Evolutionary conservation across 2,113 vertebrate genomes (phyloP).

Genomic region (Leptocoma aspasia): DNA sequence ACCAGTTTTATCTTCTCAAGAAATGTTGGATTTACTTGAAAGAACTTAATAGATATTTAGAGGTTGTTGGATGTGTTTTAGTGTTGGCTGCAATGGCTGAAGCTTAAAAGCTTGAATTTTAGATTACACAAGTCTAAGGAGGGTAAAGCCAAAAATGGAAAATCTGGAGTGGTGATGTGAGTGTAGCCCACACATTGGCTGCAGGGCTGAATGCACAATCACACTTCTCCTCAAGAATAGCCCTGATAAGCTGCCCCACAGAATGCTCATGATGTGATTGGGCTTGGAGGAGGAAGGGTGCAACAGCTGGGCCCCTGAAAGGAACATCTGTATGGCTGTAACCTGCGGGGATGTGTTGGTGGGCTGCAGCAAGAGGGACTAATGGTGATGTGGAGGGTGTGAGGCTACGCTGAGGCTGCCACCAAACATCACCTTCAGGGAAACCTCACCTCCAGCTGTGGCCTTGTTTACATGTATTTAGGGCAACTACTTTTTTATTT

Average conservation of each 20-base stretch:
- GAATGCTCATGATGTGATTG: not conserved
- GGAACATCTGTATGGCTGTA: not conserved
- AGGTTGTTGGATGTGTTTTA: constrained; percentile 15
- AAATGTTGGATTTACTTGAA: constrained; percentile 56
- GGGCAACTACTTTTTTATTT: not conserved
- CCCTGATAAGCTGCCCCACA: not conserved
- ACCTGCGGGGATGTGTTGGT: accelerated
- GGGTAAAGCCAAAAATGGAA: not conserved
- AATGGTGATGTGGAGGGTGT: accelerated
- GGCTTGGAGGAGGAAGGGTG: not conserved
- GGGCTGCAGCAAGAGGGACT: not conserved
- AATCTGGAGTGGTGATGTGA: not conserved
- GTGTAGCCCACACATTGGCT: not conserved
- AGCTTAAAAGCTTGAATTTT: constrained; percentile 28
- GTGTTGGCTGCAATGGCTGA: not conserved
- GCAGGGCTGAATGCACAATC: not conserved
- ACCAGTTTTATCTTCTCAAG: constrained; percentile 36
- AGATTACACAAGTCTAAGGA: not conserved
- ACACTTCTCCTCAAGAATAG: not conserved
- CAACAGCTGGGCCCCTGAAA: not conserved
- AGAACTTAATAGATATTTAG: constrained; percentile 29
- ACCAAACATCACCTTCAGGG: not conserved
- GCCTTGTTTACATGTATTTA: not conserved
- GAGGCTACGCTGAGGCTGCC: not conserved
- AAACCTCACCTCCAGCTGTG: not conserved